Evolutionary conservation across 2,888 invertebrate genomes (phyloP), one percentile per base, ranked within the genome.

Genomic region (Pollenia amentaria): DNA sequence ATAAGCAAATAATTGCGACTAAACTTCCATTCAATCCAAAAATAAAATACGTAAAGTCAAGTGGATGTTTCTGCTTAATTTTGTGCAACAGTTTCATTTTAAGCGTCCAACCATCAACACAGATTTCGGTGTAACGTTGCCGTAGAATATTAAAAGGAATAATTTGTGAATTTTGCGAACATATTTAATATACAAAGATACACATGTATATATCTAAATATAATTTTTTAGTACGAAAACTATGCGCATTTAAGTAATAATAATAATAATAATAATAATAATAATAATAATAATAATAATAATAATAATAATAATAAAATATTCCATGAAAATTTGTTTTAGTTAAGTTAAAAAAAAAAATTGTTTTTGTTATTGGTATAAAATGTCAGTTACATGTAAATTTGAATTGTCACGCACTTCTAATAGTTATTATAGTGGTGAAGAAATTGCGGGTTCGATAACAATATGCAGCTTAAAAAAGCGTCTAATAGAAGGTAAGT

Each of bases 381-480:
- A 80, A 76, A 88, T 88, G 88, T 77, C 88, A 80, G 81, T 88
- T 69, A 64, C 80, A 16, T 88, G 88, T 73, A 81, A 88, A 67
- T 88, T 88, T 76, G 89, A 90, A 65, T 88, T 91, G 38, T 90
- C 92, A 89, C 90, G 91, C 4, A 89, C 85, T 14, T 87, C 90
- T 64, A 90, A 90, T 38, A 88, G 92, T 62, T 91, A 91, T 75
- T 91, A 91, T 38, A 90, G 90, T 44, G 91, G 92, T 9, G 92
- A 91, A 79, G 89, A 89, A 46, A 87, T 91, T 38, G 89, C 89
- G 85, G 91, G 92, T n/a, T 40, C 67, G 11, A 21, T 87, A 73
- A 75, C 69, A 38, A 57, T 87, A 16, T 69, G 48, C 51, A 72
- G 67, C 38, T 73, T 46, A 40, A 87, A 87, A 57, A 62, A 21